phyloP scores from a whole-genome alignment of 2,797 vertebrate species.

The Coendou prehensilis region DNA sequence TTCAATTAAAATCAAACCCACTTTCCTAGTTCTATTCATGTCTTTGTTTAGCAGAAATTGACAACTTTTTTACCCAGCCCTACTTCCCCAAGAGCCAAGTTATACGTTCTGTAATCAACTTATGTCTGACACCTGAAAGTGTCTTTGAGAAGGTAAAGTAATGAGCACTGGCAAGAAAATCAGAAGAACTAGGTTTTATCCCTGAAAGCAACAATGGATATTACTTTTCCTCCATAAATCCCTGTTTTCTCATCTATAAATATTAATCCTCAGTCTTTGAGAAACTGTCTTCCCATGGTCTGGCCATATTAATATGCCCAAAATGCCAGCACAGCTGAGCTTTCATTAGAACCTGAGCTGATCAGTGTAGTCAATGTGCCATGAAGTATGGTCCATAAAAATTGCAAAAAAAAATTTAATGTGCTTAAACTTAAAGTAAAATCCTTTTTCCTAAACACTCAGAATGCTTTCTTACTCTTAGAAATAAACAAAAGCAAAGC shows the following conservation, averaged over 20 bases:
- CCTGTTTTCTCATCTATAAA: constrained; percentile 43
- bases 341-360: constrained; percentile 46
- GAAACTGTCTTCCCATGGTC: constrained; percentile 32
- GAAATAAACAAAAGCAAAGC: not conserved
- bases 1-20: constrained; percentile 11
- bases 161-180: not conserved
- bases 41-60: not conserved
- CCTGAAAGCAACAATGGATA: not conserved
- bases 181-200: constrained; percentile 4
- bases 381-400: not conserved
- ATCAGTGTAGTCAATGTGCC: not conserved
- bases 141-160: not conserved
- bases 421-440: not conserved
- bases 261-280: not conserved
- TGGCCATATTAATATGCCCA: not conserved
- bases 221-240: constrained; percentile 4
- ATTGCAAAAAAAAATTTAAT: not conserved
- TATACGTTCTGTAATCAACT: not conserved
- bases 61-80: not conserved
- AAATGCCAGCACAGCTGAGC: not conserved
- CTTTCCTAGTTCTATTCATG: not conserved
- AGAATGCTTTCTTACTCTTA: constrained; percentile 8
- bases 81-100: not conserved
- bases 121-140: not conserved
- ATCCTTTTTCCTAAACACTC: not conserved